phyloP scores from a whole-genome alignment of 2,113 vertebrate species.

The Aspidoscelis tigris region DNA sequence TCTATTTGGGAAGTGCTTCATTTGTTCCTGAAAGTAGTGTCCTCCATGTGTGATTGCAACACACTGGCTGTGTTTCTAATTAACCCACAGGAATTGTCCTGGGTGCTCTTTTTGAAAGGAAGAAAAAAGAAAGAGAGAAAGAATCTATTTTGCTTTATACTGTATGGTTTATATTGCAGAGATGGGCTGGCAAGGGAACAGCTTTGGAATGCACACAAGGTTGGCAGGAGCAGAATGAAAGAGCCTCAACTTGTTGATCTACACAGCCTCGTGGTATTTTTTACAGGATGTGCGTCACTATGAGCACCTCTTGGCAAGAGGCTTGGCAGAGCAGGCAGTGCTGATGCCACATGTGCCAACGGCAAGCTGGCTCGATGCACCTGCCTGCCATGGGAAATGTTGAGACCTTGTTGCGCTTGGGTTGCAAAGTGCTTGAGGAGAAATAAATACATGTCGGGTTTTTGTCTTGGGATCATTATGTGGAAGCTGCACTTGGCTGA shows the following conservation, averaged over 20 bases:
- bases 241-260: background rate
- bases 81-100: constrained; percentile 61
- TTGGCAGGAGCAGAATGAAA: constrained; percentile 22
- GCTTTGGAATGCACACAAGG: constrained; percentile 2
- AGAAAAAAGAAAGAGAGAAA: too few species aligned
- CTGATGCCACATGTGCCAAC: background rate
- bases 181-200: constrained; percentile 16
- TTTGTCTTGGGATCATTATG: background rate
- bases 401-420: background rate
- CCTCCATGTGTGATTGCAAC: constrained; percentile 69
- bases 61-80: constrained; percentile 73
- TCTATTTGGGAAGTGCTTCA: constrained; percentile 64
- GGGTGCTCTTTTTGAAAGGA: background rate
- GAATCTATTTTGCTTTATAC: too few species aligned
- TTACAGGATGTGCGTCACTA: constrained; percentile 15
- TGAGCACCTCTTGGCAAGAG: background rate
- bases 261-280: constrained; percentile 2
- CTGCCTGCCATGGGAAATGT: background rate
- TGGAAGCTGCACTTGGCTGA: background rate
- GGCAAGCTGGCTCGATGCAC: constrained; percentile 8
- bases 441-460: background rate
- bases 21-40: constrained; percentile 70
- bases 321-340: accelerated
- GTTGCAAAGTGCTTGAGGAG: background rate
- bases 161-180: constrained; percentile 42